A percentile compares a stretch with the other conserved stretches of the same genome.
phyloP scores from a whole-genome alignment of 2,888 invertebrate genomes.

The Lissonota sp. region DNA sequence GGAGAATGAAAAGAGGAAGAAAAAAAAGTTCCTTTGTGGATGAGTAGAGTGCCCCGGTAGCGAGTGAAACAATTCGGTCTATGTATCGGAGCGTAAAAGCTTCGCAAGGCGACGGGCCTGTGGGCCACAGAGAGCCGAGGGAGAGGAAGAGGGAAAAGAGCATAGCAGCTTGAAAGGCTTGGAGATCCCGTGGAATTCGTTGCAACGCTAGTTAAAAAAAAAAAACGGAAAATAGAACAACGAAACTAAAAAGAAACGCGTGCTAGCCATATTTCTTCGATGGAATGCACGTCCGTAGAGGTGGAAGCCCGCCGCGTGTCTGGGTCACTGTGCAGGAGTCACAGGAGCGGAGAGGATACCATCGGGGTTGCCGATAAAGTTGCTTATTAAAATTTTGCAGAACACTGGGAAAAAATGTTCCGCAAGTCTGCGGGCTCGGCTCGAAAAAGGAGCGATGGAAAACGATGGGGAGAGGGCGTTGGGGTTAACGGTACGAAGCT shows the following conservation, averaged over 20 bases:
- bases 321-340: slow-evolving; percentile 17
- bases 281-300: slow-evolving; percentile 52
- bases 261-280: slow-evolving; percentile 55
- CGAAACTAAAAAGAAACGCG: background rate
- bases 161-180: slow-evolving; percentile 10
- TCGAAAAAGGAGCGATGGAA: background rate
- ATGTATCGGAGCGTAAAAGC: slow-evolving; percentile 32
- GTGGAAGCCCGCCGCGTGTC: slow-evolving; percentile 16
- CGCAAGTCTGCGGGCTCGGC: background rate
- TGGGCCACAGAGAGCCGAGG: background rate
- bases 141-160: slow-evolving; percentile 1
- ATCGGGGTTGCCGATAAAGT: slow-evolving; percentile 60
- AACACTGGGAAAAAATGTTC: slow-evolving; percentile 42
- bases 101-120: slow-evolving; percentile 3
- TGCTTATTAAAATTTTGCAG: slow-evolving; percentile 64
- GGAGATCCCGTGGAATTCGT: slow-evolving; percentile 38
- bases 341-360: background rate
- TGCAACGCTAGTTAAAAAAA: slow-evolving; percentile 33
- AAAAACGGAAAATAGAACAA: slow-evolving; percentile 5
- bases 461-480: background rate
- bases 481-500: slow-evolving; percentile 17
- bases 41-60: slow-evolving; percentile 1
- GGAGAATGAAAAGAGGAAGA: slow-evolving; percentile 11
- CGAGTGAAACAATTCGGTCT: slow-evolving; percentile 44
- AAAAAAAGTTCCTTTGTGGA: too few relatives aligned